Base-by-base conservation (phyloP, 2,797 vertebrate genomes). In the Glyptemys insculpta region DNA sequence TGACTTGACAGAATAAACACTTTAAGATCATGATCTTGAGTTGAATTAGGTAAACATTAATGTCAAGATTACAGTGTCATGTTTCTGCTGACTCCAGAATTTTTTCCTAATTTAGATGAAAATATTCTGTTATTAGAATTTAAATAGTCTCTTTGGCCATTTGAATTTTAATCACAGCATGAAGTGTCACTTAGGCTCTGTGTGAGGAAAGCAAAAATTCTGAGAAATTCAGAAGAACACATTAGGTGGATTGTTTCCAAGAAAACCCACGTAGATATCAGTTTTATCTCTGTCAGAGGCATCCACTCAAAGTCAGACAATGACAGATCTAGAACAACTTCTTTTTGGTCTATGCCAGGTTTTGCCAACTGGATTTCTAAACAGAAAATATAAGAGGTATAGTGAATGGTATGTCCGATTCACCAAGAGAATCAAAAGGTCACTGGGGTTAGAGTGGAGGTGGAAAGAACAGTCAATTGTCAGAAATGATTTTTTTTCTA, bases 11-110 rank as follows among this genome's bases (percentile, higher is more conserved):
- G 84, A 97, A 96, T 62, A 93, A 96, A 93, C 31, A 86, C 53
- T 89, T 95, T 91, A 95, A 97, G 34, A 93, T 86, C 83, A 82
- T 11, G 47, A 74, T 83, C 15, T 92, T 97, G 34, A 88, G 10
- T 92, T 88, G 11, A 96, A 96, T 90, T 86, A 94, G 41, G 92
- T 90, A 95, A 95, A 90, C 12, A 81, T 85, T 93, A 93, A 85
- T 86, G 84, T 92, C 57, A 89, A 83, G 34, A 86, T 97, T 95
- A 96, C 3, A 87, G 14, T 92, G 27, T 62, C 87, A 11, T 54
- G 15, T 85, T 93, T 96, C 88, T 90, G 27, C 27, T 93, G 91
- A 91, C 37, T 94, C 65, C 14, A 94, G 79, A 93, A 83, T 80
- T 65, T 95, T 15, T 79, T 91, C 47, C 62, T 83, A 84, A 54